Percentiles rank a stretch among this genome's conserved stretches.
Evolutionary conservation across 2,888 invertebrate genomes (phyloP).

Genomic region (Callinectes sapidus): DNA sequence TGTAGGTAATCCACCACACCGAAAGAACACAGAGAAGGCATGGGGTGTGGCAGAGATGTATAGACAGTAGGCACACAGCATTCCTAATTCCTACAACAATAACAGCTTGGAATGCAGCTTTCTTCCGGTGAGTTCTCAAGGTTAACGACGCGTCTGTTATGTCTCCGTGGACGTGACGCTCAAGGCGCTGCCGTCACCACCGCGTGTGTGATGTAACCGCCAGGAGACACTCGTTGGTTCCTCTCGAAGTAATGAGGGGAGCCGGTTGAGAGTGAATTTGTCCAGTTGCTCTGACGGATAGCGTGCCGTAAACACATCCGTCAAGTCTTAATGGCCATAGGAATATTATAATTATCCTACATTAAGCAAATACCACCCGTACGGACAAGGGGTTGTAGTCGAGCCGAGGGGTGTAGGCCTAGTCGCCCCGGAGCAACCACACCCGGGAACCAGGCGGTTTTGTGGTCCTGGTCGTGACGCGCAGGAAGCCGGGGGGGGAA

Average conservation of each 20-base stretch:
- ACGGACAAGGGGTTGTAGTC: conserved; percentile 33
- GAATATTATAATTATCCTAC: conserved; percentile 55
- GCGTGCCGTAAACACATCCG: conserved; percentile 34
- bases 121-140: neutral
- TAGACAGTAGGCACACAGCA: neutral
- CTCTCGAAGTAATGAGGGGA: neutral
- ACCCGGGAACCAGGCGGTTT: conserved; percentile 39
- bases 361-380: conserved; percentile 56
- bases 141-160: neutral
- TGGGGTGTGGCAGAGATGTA: neutral
- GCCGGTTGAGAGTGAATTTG: conserved; percentile 19
- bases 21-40: neutral
- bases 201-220: conserved; percentile 9
- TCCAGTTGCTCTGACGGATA: conserved; percentile 13
- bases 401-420: conserved; percentile 45
- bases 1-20: conserved; percentile 11
- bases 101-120: neutral
- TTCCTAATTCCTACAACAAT: neutral
- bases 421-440: conserved; percentile 34
- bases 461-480: conserved; percentile 40
- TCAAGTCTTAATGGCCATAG: conserved; percentile 38
- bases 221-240: neutral
- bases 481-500: neutral
- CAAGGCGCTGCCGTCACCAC: neutral
- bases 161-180: neutral